Conservation (phyloP, 2,113 vertebrate genomes). For the Bos javanicus region DNA sequence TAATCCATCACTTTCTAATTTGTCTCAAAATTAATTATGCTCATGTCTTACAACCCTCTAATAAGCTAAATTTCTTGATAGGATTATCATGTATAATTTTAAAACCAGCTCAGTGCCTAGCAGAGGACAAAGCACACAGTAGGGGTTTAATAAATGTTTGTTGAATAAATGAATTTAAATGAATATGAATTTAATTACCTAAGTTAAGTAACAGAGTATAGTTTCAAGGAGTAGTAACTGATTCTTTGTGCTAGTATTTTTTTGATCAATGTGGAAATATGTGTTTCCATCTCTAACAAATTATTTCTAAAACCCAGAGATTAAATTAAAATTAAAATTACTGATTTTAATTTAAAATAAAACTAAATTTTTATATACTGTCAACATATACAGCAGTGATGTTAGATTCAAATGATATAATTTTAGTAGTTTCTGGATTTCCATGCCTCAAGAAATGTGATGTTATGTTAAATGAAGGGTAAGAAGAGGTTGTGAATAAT, state of each 20-base stretch:
- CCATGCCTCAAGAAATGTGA: background rate
- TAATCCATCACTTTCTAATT: background rate
- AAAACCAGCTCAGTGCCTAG: background rate
- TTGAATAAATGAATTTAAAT: background rate
- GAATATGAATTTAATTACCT: background rate
- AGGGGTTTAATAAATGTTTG: background rate
- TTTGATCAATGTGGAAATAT: background rate
- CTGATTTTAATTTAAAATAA: background rate
- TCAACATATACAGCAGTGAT: background rate
- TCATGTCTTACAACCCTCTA: background rate
- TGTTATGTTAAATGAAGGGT: background rate
- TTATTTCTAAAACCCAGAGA: background rate
- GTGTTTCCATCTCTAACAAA: background rate
- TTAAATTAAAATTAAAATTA: no score
- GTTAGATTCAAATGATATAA: background rate
- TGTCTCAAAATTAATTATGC: background rate
- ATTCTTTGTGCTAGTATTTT: background rate
- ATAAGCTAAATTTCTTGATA: background rate
- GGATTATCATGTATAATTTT: background rate
- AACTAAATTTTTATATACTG: background rate
- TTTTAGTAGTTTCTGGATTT: conserved; percentile 10
- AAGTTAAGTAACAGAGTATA: background rate
- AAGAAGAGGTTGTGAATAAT: background rate
- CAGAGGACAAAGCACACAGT: background rate
- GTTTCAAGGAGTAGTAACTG: background rate